phyloP scores from a whole-genome alignment of 2,888 invertebrate genomes.

The Seira sanloemensis region DNA sequence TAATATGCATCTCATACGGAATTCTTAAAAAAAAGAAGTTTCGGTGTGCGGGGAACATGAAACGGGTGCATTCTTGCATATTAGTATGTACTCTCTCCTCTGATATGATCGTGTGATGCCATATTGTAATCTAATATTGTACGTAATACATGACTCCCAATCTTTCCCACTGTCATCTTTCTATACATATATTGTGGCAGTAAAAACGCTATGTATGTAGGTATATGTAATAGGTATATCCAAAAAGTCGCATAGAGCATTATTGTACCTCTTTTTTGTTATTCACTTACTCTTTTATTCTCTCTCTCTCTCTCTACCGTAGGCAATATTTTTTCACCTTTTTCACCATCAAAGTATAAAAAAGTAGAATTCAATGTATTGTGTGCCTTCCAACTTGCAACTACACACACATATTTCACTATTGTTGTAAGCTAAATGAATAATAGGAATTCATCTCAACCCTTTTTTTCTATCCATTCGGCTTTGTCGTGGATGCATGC shows the following conservation, averaged over 20 bases:
- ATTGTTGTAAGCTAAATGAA: background rate
- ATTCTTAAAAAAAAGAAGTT: constrained; percentile 7
- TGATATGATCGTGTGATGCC: background rate
- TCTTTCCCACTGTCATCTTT: too few species aligned
- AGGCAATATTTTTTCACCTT: background rate
- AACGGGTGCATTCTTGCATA: constrained; percentile 53
- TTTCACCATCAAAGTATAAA: too few species aligned
- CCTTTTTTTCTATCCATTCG: background rate
- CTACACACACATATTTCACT: background rate
- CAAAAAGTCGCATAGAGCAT: too few species aligned
- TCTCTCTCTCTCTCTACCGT: too few species aligned
- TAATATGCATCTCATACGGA: constrained; percentile 21
- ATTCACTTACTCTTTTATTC: too few species aligned
- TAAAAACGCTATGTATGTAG: too few species aligned
- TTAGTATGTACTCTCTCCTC: background rate
- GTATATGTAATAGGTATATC: too few species aligned
- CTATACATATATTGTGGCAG: too few species aligned
- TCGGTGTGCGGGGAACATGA: background rate
- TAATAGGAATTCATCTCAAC: background rate
- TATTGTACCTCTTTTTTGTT: too few species aligned
- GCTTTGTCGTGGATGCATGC: too few species aligned
- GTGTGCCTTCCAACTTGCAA: too few species aligned
- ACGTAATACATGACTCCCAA: background rate
- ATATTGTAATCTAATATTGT: constrained; percentile 4
- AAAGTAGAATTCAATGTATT: too few species aligned